Conservation (phyloP, 2,888 invertebrate species). For the Caenorhabditis japonica region DNA sequence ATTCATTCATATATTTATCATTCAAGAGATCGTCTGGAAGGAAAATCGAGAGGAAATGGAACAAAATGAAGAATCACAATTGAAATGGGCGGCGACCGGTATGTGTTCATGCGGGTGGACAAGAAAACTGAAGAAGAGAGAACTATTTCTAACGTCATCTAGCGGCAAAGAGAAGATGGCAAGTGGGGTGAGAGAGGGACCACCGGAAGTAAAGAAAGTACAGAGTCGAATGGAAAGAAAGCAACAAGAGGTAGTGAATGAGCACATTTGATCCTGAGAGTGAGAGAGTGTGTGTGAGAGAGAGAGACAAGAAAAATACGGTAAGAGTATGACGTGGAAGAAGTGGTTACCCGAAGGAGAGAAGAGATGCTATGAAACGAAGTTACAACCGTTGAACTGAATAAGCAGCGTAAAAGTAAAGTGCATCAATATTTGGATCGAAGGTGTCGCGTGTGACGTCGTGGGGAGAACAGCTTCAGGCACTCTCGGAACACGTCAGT, state of each 20-base stretch:
- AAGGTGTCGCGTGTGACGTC: conserved; percentile 53
- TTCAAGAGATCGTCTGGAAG: conserved; percentile 7
- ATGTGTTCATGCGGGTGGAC: neutral
- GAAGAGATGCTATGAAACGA: neutral
- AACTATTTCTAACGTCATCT: neutral
- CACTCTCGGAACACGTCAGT: conserved; percentile 63
- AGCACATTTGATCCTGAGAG: conserved; percentile 25
- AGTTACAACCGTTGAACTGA: conserved; percentile 33
- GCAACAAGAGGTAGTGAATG: conserved; percentile 10
- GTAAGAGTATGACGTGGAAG: too few relatives aligned
- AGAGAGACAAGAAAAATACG: conserved; percentile 7
- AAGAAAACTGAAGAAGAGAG: neutral
- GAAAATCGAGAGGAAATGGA: neutral
- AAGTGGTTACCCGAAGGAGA: conserved; percentile 6
- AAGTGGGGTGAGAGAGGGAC: neutral
- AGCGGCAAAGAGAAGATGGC: neutral
- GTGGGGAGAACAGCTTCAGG: conserved; percentile 59
- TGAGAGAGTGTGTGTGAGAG: too few relatives aligned
- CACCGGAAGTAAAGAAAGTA: conserved; percentile 2
- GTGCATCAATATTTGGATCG: conserved; percentile 19
- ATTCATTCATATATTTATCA: conserved; percentile 12
- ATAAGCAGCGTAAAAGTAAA: neutral
- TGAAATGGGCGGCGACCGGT: conserved; percentile 32
- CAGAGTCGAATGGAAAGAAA: conserved; percentile 6
- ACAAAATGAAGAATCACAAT: conserved; percentile 30